Base-by-base conservation (phyloP, 2,797 vertebrate genomes). In the Tapirus indicus region DNA sequence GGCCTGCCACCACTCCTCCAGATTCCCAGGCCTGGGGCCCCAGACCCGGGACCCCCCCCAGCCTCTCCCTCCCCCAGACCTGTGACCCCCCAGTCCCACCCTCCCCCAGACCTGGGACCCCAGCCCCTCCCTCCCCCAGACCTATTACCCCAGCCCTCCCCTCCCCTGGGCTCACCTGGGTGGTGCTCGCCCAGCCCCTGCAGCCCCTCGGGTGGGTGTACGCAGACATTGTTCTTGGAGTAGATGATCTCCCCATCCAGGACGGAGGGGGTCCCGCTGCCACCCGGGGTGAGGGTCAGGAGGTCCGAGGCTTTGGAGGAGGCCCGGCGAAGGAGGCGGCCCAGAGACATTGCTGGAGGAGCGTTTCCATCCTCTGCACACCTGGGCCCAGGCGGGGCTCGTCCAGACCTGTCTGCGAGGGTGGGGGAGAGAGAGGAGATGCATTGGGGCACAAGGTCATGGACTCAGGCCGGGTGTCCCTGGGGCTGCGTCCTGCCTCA, bases 151-250 rank as follows among this genome's bases (percentile, higher is more conserved):
- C 58, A 13, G 84, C 68, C 12, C 9, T 0, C 4, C 0, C 4
- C 27, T 64, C 29, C 5, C 83, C 17, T 10, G 0, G 16, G 20
- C 16, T 98, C 84, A 99, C 99, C 99, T 99, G 99, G 99, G 96
- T 99, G 99, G 97, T 99, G 99, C 98, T 99, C 99, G 7, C 99
- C 99, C 23, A 99, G 97, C 95, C 99, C 99, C 1, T 99, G 99
- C 93, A 99, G 99, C 86, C 99, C 99, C 98, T 99, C 99, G 0
- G 99, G 99, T 0, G 99, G 99, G 96, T 99, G 99, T 79, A 99
- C 99, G 2, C 99, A 99, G 94, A 99, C 99, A 98, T 99, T 99
- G 98, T 99, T 99, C 98, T 99, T 99, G 82, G 99, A 99, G 99
- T 99, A 99, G 98, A 99, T 99, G 97, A 99, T 99, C 97, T 99